Evolutionary conservation across 2,888 invertebrate species (phyloP), one percentile per base, ranked within the genome.

Genomic region (Aphodius sticticus): DNA sequence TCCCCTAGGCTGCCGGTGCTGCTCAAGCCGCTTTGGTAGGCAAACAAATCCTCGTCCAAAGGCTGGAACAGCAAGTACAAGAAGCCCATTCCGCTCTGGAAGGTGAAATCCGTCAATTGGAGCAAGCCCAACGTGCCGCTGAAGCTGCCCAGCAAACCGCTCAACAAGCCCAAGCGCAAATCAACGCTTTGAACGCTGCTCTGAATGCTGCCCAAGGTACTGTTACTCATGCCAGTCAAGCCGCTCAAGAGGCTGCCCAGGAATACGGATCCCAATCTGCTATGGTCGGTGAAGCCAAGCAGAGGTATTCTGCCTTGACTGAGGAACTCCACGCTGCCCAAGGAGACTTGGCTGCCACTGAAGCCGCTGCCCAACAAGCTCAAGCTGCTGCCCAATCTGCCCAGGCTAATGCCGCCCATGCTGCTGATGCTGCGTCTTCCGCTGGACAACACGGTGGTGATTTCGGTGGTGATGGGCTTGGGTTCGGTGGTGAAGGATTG

Each of bases 261-360:
- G 94, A 94, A 86, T 88, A 93, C 0, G 94, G 94, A 0, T 93
- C 94, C 0, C 95, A 95, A 84, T 94, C 93, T 6, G 92, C 93
- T 70, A 94, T 94, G 94, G 92, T 95, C 0, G 94, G 95, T 9
- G 93, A 94, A 9, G 95, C 95, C 0, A 92, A 94, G 81, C 93
- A 94, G 82, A 88, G 93, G 16, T 89, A 93, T n/a, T 91, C 92
- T 82, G 90, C 93, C 1, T 89, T 93, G 14, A 92, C 92, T 78
- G 92, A 93, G n/a, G 94, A 94, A 84, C 90, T 94, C 70, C 75
- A 77, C 6, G 75, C 77, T 35, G 79, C 79, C 16, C 37, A 79
- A 76, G 38, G 70, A n/a, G 79, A 79, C 15, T 69, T 79, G 35
- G 70, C 70, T 38, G 77, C 76, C 2, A 80, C 80, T 6, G 75